Percentiles rank a stretch among this genome's conserved stretches.
phyloP scores from a whole-genome alignment of 2,888 invertebrate species.

The Drosophila siamana region DNA sequence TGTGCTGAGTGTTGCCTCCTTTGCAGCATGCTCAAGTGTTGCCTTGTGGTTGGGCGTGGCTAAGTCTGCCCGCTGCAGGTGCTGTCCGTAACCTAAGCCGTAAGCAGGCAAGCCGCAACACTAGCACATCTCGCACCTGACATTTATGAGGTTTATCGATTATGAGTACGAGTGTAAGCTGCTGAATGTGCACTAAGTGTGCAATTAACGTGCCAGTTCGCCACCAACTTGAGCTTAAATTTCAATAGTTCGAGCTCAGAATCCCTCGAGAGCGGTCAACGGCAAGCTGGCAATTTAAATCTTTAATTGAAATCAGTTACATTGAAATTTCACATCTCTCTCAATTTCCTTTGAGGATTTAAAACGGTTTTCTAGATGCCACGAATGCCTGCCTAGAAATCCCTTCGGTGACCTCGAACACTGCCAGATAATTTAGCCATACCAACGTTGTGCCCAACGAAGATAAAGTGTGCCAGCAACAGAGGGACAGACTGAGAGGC shows the following conservation, averaged over 20 bases:
- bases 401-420: slow-evolving; percentile 40
- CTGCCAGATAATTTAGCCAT: slow-evolving; percentile 54
- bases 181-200: slow-evolving; percentile 57
- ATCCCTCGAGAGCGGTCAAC: not conserved
- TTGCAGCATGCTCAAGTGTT: slow-evolving; percentile 50
- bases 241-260: slow-evolving; percentile 6
- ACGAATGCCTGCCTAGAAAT: slow-evolving; percentile 16
- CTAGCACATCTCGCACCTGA: slow-evolving; percentile 27
- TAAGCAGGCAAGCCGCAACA: slow-evolving; percentile 11
- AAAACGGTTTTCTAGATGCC: not conserved
- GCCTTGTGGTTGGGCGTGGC: slow-evolving; percentile 40
- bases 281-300: slow-evolving; percentile 1
- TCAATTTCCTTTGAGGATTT: not conserved
- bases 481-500: not conserved
- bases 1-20: not conserved
- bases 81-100: slow-evolving; percentile 31
- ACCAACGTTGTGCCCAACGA: slow-evolving; percentile 41
- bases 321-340: not conserved
- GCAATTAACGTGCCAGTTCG: slow-evolving; percentile 66
- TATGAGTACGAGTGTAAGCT: slow-evolving; percentile 48
- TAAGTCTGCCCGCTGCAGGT: slow-evolving; percentile 43
- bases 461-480: slow-evolving; percentile 47
- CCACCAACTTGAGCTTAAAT: slow-evolving; percentile 37
- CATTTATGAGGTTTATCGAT: slow-evolving; percentile 69
- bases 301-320: not conserved